phyloP scores from a whole-genome alignment of 2,888 invertebrate genomes.

The Tinea semifulvella region DNA sequence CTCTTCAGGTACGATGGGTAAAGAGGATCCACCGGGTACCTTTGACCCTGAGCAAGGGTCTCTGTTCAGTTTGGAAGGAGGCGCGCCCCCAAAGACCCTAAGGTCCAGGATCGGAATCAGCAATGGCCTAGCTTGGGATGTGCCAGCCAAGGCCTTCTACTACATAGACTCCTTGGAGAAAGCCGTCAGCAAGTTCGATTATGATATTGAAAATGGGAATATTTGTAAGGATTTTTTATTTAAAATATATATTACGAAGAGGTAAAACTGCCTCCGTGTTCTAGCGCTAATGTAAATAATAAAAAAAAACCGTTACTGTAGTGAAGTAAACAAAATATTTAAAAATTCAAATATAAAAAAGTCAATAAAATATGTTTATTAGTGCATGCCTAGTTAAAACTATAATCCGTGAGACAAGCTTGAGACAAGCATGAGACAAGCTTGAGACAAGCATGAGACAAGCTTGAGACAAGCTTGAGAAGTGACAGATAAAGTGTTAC shows the following conservation, averaged over 20 bases:
- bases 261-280: no score
- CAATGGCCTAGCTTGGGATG: slow-evolving; percentile 85
- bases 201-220: slow-evolving; percentile 71
- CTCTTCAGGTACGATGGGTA: slow-evolving; percentile 64
- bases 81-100: slow-evolving; percentile 26
- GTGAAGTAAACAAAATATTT: no score
- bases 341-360: not conserved
- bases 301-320: no score
- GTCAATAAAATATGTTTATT: not conserved
- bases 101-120: slow-evolving; percentile 64
- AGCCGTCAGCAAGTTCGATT: slow-evolving; percentile 76
- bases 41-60: slow-evolving; percentile 46
- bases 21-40: slow-evolving; percentile 45
- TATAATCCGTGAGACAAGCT: no score
- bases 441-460: no score
- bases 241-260: no score
- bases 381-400: no score
- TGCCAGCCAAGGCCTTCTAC: slow-evolving; percentile 72
- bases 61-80: slow-evolving; percentile 47
- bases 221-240: slow-evolving; percentile 57
- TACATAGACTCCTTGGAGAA: slow-evolving; percentile 75
- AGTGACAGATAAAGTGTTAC: no score
- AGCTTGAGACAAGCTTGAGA: no score
- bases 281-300: not conserved
- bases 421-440: no score